Base-by-base conservation (phyloP, 2,113 vertebrate genomes). In the Puntigrus tetrazona region DNA sequence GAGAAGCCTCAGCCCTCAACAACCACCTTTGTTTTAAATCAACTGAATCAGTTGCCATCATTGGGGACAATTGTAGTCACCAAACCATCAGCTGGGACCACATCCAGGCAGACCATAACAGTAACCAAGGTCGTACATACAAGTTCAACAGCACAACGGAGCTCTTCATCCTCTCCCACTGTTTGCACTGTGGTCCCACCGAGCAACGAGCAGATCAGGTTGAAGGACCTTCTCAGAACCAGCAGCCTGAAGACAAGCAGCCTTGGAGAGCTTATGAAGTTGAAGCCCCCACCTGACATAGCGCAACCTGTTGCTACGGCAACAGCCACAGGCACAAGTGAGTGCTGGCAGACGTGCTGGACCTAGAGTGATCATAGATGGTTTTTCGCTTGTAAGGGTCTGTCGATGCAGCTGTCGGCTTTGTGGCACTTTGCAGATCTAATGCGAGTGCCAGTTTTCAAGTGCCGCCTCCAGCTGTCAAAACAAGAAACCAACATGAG, bases 1-100 rank as follows among this genome's bases (percentile, higher is more conserved):
- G 91, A 95, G 87, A 95, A 95, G 94, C 97, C 98, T 89, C 98
- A 97, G 91, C 97, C 97, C 83, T 98, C 98, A 81, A 98, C 98
- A 87, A 99, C 98, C 85, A 98, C 97, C 0, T 99, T 99, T 93
- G 98, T 99, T 92, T 94, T 99, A 92, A 99, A 99, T 94, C 98
- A 99, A 89, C 96, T 99, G 87, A 99, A 98, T 94, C 98, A 99
- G 91, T 94, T 99, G 91, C 97, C 97, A 4, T 96, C 97, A 3
- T 92, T 99, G 73, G 98, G 97, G 86, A 94, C 96, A 18, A 94
- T 97, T 76, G 94, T 96, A 75, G 96, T 96, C 93, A 96, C 97
- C 89, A 99, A 99, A 91, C 96, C 96, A 1, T 96, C 96, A 1
- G 93, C 93, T 4, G 94, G 95, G 45, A 96, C 96, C 50, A 96